Evolutionary conservation across 2,888 invertebrate genomes (phyloP), one percentile per base, ranked within the genome.

Genomic region (Cerastoderma edule): DNA sequence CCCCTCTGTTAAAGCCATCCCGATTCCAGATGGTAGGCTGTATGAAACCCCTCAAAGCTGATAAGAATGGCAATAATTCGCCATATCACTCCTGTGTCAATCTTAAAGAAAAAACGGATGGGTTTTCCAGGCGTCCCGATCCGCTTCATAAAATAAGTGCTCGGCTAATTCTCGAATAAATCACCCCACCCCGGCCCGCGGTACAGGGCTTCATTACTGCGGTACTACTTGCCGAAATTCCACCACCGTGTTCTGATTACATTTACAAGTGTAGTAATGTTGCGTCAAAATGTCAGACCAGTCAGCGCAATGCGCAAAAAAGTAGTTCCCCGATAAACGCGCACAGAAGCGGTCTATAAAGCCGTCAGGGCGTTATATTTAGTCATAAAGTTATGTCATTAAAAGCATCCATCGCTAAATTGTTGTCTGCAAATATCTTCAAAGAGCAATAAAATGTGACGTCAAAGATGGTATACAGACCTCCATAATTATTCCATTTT

Each of bases 121-220:
- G 27, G 39, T 72, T 72, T 72, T 60, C 67, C 72, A 72, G 72
- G 57, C 60, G 50, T 64, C 30, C 46, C 67, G 72, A 67, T 60
- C 48, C 72, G 72, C 72, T 60, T 72, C 72, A 72, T 72, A 67
- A 72, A 72, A 33, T 33, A 30, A 50, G 48, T 19, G 72, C 46
- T 57, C 39, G 67, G 39, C 50, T 72, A 72, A 72, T 60, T 60
- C 63, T 60, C 33, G 60, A 35, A 67, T 72, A 67, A 67, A 67
- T 72, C 72, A 50, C 50, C 66, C 32, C 33, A 50, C 35, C 66
- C 32, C 50, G 66, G 66, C 13, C 19, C 50, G 27, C n/a, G 32
- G 48, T 50, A 50, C 48, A 24, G 32, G 48, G 60, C 39, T 22
- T 60, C 60, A 60, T 60, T 60, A 60, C 32, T 16, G 22, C 24